Conservation (phyloP, 1,140 invertebrate genomes). For the Bombyx mandarina region DNA sequence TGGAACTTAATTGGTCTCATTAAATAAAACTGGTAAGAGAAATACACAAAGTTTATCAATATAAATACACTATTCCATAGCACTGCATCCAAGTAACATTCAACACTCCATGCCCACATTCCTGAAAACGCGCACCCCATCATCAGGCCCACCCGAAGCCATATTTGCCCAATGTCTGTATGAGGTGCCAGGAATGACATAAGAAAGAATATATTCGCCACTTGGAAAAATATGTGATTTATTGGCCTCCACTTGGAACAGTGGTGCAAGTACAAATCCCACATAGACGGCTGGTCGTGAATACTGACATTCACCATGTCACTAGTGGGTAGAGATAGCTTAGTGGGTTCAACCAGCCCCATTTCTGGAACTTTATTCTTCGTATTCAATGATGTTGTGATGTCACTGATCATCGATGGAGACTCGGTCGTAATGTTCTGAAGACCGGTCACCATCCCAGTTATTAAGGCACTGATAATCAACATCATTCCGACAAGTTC, state of each 20-base stretch:
- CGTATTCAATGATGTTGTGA: slow-evolving; percentile 19
- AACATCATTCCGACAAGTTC: slow-evolving; percentile 60
- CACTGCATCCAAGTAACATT: slow-evolving; percentile 88
- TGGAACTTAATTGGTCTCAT: slow-evolving; percentile 87
- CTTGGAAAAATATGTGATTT: slow-evolving; percentile 85
- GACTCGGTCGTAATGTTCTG: slow-evolving; percentile 56
- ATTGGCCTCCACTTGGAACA: slow-evolving; percentile 73
- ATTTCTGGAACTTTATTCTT: slow-evolving; percentile 20
- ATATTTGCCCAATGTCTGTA: slow-evolving; percentile 83
- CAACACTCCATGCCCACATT: slow-evolving; percentile 86
- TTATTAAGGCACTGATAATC: slow-evolving; percentile 63
- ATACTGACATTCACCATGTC: slow-evolving; percentile 55
- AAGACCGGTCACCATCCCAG: slow-evolving; percentile 57
- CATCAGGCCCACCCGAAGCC: slow-evolving; percentile 81
- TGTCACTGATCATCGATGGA: slow-evolving; percentile 42
- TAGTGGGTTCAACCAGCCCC: slow-evolving; percentile 46
- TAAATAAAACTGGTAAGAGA: slow-evolving; percentile 84
- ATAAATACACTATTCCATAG: slow-evolving; percentile 90
- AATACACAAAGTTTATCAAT: slow-evolving; percentile 86
- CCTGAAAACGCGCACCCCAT: slow-evolving; percentile 84
- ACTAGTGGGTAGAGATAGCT: slow-evolving; percentile 22
- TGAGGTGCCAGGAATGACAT: slow-evolving; percentile 85
- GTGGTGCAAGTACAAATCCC: slow-evolving; percentile 67
- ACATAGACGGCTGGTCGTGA: slow-evolving; percentile 55
- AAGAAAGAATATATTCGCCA: slow-evolving; percentile 87